These are phyloP conservation scores for Drosophila prolongata DNA, from an alignment of 2,888 invertebrate species.

Conservation along the genomic window DNA sequence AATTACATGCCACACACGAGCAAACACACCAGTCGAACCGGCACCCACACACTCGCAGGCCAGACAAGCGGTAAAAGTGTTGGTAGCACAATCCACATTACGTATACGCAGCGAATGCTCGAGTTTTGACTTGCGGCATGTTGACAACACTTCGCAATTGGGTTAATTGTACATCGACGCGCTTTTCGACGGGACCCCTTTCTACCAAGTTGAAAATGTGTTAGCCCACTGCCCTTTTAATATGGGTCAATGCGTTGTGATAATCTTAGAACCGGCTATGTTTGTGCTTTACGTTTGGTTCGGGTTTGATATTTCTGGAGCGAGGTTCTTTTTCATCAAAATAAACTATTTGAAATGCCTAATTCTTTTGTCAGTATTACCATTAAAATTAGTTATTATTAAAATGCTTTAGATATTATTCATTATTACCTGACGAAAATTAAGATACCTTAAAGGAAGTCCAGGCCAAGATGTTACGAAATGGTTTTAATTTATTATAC, in stretches of 20 bases:
- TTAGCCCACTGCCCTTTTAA: conserved; percentile 39
- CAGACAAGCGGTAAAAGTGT: conserved; percentile 17
- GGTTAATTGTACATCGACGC: conserved; percentile 75
- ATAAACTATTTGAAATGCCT: too few species aligned
- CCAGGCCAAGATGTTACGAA: too few species aligned
- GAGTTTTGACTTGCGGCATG: conserved; percentile 65
- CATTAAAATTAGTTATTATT: too few species aligned
- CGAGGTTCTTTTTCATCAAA: too few species aligned
- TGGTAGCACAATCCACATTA: conserved; percentile 39
- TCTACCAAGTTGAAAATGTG: conserved; percentile 18
- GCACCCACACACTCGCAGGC: conserved; percentile 1
- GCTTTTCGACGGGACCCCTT: conserved; percentile 43
- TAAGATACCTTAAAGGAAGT: too few species aligned
- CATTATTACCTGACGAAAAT: too few species aligned
- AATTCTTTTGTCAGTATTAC: too few species aligned
- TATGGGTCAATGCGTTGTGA: conserved; percentile 66
- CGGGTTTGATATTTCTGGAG: not conserved
- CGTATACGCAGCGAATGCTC: conserved; percentile 64
- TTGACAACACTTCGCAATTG: conserved; percentile 78
- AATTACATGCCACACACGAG: conserved; percentile 15
- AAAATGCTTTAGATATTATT: too few species aligned
- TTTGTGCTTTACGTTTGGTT: not conserved
- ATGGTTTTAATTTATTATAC: too few species aligned
- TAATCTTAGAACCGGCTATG: not conserved
- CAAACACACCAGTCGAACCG: conserved; percentile 8